Percentiles rank a stretch among this genome's conserved stretches.
Evolutionary conservation across 2,888 invertebrate species (phyloP).

Genomic region (Entomobrya proxima): DNA sequence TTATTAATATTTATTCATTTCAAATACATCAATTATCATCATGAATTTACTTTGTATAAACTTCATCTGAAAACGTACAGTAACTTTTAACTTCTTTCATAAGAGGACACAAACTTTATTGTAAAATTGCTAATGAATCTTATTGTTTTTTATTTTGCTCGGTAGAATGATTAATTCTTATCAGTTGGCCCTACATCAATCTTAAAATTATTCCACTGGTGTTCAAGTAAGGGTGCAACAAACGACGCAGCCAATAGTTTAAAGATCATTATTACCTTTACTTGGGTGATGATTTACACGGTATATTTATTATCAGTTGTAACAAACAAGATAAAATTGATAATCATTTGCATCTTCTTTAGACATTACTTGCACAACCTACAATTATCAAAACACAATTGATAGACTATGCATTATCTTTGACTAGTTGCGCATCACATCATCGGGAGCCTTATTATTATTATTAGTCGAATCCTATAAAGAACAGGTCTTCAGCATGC

Average conservation of each 20-base stretch:
- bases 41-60: too few species aligned
- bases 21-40: background rate
- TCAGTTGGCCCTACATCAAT: background rate
- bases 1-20: conserved; percentile 15
- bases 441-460: background rate
- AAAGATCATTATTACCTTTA: conserved; percentile 5
- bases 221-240: conserved; percentile 49
- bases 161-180: background rate
- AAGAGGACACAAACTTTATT: background rate
- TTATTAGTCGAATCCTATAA: background rate
- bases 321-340: conserved; percentile 59
- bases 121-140: background rate
- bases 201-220: too few species aligned
- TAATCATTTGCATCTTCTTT: conserved; percentile 58
- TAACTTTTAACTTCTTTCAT: too few species aligned
- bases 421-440: conserved; percentile 2
- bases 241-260: conserved; percentile 28
- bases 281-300: conserved; percentile 10
- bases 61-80: too few species aligned
- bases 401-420: conserved; percentile 38
- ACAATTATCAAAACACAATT: conserved; percentile 42
- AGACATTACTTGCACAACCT: conserved; percentile 44
- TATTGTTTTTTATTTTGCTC: background rate
- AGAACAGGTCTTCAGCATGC: background rate
- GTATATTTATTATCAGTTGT: conserved; percentile 39